phyloP scores from a whole-genome alignment of 53 echinoderm and acorn worm species.

The Holothuria scabra region DNA sequence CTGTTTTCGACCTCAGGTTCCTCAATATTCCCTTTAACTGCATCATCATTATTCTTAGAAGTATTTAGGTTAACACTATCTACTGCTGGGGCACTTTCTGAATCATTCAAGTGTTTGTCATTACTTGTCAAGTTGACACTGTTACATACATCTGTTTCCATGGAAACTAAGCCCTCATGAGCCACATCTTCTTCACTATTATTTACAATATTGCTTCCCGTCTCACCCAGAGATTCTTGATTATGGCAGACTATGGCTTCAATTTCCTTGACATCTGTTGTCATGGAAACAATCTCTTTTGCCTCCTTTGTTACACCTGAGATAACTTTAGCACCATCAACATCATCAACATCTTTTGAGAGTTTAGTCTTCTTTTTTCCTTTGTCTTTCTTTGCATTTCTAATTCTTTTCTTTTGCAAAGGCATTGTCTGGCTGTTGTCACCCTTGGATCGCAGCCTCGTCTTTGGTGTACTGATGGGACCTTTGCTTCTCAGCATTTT shows the following conservation, averaged over 20 bases:
- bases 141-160: background rate
- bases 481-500: constrained; percentile 15
- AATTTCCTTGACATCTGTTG: background rate
- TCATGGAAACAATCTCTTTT: background rate
- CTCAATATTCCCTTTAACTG: no score
- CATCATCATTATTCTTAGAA: no score
- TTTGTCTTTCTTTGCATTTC: no score
- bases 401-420: background rate
- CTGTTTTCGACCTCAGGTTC: no score
- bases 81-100: no score
- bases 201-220: constrained; percentile 7
- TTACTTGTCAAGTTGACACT: no score
- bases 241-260: background rate
- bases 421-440: background rate
- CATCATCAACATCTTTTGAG: no score
- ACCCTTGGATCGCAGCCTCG: constrained; percentile 27
- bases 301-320: no score
- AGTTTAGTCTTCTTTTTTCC: no score
- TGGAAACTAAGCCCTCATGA: background rate
- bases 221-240: background rate
- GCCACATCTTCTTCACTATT: background rate
- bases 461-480: background rate
- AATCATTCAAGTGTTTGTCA: no score
- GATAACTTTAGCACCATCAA: no score
- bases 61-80: no score